Conservation (phyloP, 2,113 vertebrate genomes). For the Malurus alboscapulatus region DNA sequence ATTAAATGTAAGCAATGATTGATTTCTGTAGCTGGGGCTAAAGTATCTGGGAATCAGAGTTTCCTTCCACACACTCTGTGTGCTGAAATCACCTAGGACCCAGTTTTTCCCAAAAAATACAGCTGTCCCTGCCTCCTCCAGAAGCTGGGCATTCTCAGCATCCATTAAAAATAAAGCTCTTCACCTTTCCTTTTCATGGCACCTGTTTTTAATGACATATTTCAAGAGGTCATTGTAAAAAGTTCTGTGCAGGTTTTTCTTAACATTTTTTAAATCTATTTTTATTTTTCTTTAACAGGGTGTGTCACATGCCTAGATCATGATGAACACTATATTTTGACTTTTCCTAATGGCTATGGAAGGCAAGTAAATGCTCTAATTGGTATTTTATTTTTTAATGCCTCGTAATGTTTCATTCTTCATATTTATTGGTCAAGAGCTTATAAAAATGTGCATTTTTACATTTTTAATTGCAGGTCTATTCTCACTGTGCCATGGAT, state of each 20-base stretch:
- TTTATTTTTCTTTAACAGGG: conserved; percentile 70
- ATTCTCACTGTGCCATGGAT: conserved; percentile 99
- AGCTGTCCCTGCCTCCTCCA: not conserved
- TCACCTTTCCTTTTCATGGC: not conserved
- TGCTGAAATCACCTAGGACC: not conserved
- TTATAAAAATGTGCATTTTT: not conserved
- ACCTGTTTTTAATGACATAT: not conserved
- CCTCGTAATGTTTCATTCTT: not conserved
- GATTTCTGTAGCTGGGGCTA: not conserved
- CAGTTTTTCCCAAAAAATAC: not conserved
- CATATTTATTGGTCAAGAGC: not conserved
- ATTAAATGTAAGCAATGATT: not conserved
- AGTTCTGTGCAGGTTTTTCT: not conserved
- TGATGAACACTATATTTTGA: conserved; percentile 97
- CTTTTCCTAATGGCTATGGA: conserved; percentile 97
- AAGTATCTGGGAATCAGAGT: not conserved
- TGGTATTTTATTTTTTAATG: not conserved
- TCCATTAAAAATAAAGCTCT: not conserved
- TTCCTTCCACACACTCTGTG: not conserved
- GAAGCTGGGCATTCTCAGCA: not conserved
- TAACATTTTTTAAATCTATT: not conserved
- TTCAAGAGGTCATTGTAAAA: not conserved
- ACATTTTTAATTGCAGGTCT: conserved; percentile 77
- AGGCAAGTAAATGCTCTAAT: conserved; percentile 76
- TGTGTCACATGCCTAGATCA: conserved; percentile 96